These are phyloP conservation scores for Ambastaia sidthimunki DNA, from an alignment of 2,797 vertebrate genomes.

Conservation along the genomic window DNA sequence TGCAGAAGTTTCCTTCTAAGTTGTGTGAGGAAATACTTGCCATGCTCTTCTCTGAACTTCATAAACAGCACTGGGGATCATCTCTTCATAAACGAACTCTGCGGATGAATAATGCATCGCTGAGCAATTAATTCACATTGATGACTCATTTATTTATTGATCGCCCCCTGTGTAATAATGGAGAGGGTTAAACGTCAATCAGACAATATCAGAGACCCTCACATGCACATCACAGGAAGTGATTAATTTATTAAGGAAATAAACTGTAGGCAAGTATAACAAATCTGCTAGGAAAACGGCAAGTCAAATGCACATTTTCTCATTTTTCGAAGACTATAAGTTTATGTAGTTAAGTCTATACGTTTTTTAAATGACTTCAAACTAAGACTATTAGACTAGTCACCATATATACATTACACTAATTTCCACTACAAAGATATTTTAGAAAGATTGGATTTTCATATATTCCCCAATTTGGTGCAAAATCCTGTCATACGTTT, in stretches of 20 bases:
- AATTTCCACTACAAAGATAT: too few relatives aligned
- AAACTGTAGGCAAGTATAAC: slow-evolving; percentile 61
- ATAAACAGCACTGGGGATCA: slow-evolving; percentile 70
- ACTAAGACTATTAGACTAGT: too few relatives aligned
- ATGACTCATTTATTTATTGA: slow-evolving; percentile 79
- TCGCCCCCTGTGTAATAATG: slow-evolving; percentile 65
- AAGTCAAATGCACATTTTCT: slow-evolving; percentile 13
- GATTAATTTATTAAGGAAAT: slow-evolving; percentile 69
- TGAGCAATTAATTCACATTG: slow-evolving; percentile 74
- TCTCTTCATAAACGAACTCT: slow-evolving; percentile 59
- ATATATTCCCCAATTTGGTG: slow-evolving; percentile 35
- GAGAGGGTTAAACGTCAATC: slow-evolving; percentile 81
- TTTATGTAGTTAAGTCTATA: too few relatives aligned
- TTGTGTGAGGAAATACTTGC: slow-evolving; percentile 58
- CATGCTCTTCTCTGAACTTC: slow-evolving; percentile 67
- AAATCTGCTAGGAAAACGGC: slow-evolving; percentile 53
- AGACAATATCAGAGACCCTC: slow-evolving; percentile 70
- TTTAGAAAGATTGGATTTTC: too few relatives aligned
- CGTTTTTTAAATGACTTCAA: too few relatives aligned
- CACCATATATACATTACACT: too few relatives aligned
- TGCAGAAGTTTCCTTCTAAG: slow-evolving; percentile 15
- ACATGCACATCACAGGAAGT: slow-evolving; percentile 71
- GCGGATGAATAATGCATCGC: slow-evolving; percentile 77
- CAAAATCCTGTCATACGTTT: background rate
- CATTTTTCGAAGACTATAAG: too few relatives aligned